Conservation (phyloP, 2,797 vertebrate genomes). For the Agapornis canus region DNA sequence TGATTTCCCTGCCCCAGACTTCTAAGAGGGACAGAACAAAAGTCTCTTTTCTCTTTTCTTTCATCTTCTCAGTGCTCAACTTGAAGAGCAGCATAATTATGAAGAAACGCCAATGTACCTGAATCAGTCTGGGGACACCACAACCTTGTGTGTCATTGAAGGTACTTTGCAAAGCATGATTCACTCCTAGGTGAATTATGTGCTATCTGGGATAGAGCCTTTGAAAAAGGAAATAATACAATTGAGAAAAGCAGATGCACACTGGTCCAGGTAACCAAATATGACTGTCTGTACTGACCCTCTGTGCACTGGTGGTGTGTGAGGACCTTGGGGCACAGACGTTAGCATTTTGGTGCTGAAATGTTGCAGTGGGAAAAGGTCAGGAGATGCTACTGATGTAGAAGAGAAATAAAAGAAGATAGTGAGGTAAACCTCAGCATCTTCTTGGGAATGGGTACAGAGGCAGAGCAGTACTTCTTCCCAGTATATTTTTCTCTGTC, state of each 20-base stretch:
- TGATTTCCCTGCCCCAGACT: background rate
- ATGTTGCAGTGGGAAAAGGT: background rate
- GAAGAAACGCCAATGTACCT: slow-evolving; percentile 61
- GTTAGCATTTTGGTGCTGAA: background rate
- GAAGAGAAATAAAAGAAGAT: background rate
- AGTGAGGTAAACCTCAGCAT: background rate
- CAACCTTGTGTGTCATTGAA: slow-evolving; percentile 50
- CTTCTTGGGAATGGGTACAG: background rate
- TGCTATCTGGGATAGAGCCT: background rate
- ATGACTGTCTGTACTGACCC: background rate
- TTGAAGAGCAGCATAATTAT: slow-evolving; percentile 69
- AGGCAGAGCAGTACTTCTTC: background rate
- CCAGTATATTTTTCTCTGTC: background rate
- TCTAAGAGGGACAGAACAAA: background rate
- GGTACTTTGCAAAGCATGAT: slow-evolving; percentile 58
- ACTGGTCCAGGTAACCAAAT: background rate
- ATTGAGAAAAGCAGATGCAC: background rate
- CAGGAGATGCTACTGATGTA: rapidly evolving
- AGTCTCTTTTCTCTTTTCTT: background rate
- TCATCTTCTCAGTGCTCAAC: slow-evolving; percentile 58
- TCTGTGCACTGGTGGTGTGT: too few species aligned
- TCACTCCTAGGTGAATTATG: background rate
- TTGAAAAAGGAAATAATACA: background rate
- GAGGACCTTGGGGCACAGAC: background rate
- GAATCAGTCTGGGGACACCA: slow-evolving; percentile 49